Conservation (phyloP, 2,888 invertebrate species). For the Halocaridina rubra region DNA sequence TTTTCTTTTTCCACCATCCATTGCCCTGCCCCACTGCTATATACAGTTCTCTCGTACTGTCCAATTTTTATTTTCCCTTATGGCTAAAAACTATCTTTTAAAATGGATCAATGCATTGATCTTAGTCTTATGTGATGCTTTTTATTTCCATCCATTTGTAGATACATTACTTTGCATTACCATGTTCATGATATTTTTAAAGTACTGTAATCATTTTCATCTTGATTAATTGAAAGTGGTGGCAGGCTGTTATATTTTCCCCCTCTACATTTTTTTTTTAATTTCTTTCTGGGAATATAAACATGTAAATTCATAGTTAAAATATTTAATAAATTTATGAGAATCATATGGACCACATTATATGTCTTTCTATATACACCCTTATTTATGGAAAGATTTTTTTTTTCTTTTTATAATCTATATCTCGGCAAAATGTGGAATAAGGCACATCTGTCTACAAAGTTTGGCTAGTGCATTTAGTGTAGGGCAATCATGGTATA, state of each 20-base stretch:
- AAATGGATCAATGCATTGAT: slow-evolving; percentile 32
- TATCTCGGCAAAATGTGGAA: slow-evolving; percentile 11
- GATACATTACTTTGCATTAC: slow-evolving; percentile 57
- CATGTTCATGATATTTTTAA: slow-evolving; percentile 57
- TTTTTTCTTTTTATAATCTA: no score
- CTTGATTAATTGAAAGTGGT: slow-evolving; percentile 55
- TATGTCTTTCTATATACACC: slow-evolving; percentile 37
- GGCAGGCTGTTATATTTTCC: slow-evolving; percentile 50
- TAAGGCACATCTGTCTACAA: no score
- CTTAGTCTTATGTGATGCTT: slow-evolving; percentile 34
- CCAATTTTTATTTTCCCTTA: not conserved
- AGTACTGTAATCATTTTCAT: slow-evolving; percentile 53
- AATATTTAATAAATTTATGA: slow-evolving; percentile 57
- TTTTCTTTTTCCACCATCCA: not conserved
- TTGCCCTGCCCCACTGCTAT: not conserved
- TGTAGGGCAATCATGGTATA: no score
- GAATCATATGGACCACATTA: slow-evolving; percentile 55
- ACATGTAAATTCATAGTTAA: slow-evolving; percentile 57
- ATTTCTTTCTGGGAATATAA: slow-evolving; percentile 44
- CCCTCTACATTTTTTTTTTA: slow-evolving; percentile 1
- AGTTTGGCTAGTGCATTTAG: no score
- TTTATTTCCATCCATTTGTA: slow-evolving; percentile 52
- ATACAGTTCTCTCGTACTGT: not conserved
- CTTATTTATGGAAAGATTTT: no score
- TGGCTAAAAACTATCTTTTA: slow-evolving; percentile 12